phyloP scores from a whole-genome alignment of 92 coral and sea anemone genomes.

The Umimayanthus kanabou region DNA sequence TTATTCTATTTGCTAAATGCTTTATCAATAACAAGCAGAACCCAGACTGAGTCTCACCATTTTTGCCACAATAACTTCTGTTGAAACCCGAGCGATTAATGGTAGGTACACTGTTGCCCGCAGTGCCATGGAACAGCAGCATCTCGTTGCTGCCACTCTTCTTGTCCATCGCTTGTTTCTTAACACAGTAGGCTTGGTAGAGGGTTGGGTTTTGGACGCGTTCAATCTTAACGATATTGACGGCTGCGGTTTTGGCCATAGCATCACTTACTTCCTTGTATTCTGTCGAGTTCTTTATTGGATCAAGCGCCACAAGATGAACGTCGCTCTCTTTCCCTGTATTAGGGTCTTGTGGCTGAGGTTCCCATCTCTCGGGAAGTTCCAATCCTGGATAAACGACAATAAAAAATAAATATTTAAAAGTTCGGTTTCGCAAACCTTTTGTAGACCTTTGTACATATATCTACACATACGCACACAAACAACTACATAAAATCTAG shows the following conservation, averaged over 20 bases:
- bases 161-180: constrained; percentile 66
- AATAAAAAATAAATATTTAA: too few relatives aligned
- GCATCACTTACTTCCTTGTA: constrained; percentile 38
- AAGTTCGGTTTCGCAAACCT: too few relatives aligned
- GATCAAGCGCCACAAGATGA: constrained; percentile 63
- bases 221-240: constrained; percentile 52
- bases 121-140: constrained; percentile 73
- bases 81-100: constrained; percentile 70
- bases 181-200: constrained; percentile 45
- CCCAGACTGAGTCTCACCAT: constrained; percentile 50
- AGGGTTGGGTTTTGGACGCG: constrained; percentile 69
- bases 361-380: constrained; percentile 67
- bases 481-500: too few relatives aligned
- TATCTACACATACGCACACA: too few relatives aligned
- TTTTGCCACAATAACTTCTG: constrained; percentile 70
- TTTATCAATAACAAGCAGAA: too few relatives aligned
- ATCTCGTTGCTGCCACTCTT: constrained; percentile 67
- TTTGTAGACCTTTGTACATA: too few relatives aligned
- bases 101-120: constrained; percentile 21
- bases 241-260: constrained; percentile 30
- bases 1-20: too few relatives aligned
- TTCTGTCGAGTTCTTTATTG: constrained; percentile 42
- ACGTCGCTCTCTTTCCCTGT: constrained; percentile 60
- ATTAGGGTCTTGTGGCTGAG: constrained; percentile 58
- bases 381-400: constrained; percentile 28